phyloP scores from a whole-genome alignment of 2,113 vertebrate genomes.

The Spea multiplicata region DNA sequence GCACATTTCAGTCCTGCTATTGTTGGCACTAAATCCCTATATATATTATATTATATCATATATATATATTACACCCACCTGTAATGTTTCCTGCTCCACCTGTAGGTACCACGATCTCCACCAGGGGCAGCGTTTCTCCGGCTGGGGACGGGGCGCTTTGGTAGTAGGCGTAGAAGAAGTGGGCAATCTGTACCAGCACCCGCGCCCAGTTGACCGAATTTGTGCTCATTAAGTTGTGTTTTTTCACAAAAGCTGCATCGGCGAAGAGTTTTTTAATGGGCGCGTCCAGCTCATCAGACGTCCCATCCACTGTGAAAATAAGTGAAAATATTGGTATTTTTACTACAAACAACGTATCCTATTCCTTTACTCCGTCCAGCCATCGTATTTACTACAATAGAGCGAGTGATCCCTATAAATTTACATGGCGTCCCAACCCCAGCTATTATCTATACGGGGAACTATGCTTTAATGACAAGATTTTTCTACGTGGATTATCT shows the following conservation, averaged over 20 bases:
- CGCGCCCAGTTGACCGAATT: slow-evolving; percentile 92
- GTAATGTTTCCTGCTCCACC: slow-evolving; percentile 88
- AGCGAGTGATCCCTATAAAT: too few relatives aligned
- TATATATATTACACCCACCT: slow-evolving; percentile 59
- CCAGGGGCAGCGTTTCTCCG: slow-evolving; percentile 53
- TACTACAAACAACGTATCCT: background rate
- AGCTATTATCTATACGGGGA: too few relatives aligned
- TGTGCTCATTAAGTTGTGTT: slow-evolving; percentile 80
- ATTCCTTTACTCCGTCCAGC: too few relatives aligned
- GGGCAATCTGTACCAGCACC: slow-evolving; percentile 84
- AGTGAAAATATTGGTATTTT: background rate
- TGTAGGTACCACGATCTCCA: slow-evolving; percentile 90
- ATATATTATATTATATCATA: too few relatives aligned
- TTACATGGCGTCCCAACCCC: too few relatives aligned
- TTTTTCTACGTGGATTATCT: too few relatives aligned
- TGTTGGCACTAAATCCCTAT: too few relatives aligned
- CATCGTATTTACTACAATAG: too few relatives aligned
- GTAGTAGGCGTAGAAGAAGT: slow-evolving; percentile 86
- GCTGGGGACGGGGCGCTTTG: slow-evolving; percentile 58
- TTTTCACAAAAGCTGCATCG: slow-evolving; percentile 69
- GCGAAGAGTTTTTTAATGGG: slow-evolving; percentile 77
- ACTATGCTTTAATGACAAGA: too few relatives aligned
- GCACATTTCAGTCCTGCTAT: too few relatives aligned
- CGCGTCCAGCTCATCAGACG: slow-evolving; percentile 83
- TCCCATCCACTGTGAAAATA: slow-evolving; percentile 76